Evolutionary conservation across 2,888 invertebrate species (phyloP), one percentile per base, ranked within the genome.

Genomic region (Athalia circularis): DNA sequence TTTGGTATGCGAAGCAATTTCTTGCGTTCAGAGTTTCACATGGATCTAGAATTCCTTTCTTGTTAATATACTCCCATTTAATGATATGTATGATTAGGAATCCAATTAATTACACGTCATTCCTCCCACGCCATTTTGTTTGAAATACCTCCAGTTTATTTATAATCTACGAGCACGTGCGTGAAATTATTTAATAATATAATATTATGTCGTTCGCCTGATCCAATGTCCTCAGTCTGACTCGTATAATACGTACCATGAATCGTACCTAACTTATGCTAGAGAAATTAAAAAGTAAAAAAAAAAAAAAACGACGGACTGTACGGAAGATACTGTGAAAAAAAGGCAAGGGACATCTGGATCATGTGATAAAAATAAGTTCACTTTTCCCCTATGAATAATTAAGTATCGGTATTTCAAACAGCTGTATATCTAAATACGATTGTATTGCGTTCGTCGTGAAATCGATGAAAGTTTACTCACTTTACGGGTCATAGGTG

Each of bases 141-240:
- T 61, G 13, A 13, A 61, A 13, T 57, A 59, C 59, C 59, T 72
- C 45, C 13, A 13, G 5, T 62, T 62, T 29, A 29, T 68, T n/a
- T 68, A 68, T 11, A 43, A 68, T 29, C 11, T 48, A 15, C 9
- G 1, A 7, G 15, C 43, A 50, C 48, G 67, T 72, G 72, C 43
- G 72, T 72, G 29, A 29, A 29, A 1, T 29, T 29, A 29, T 29
- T 29, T 29, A 29, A 29, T 29, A 29, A 29, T 72, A 15, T 13
- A 47, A 72, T 72, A 29, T 77, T 80, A 78, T 81, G 72, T 81
- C 80, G 82, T 83, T 79, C 80, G 81, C 86, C 84, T 86, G 85
- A 85, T 86, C 84, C 86, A 82, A 85, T 86, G 86, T 85, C 81
- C 85, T 84, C 29, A 61, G 45, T 78, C 48, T 59, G 47, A 54